Conservation (phyloP, 2,113 vertebrate genomes). For the Peromyscus maniculatus region DNA sequence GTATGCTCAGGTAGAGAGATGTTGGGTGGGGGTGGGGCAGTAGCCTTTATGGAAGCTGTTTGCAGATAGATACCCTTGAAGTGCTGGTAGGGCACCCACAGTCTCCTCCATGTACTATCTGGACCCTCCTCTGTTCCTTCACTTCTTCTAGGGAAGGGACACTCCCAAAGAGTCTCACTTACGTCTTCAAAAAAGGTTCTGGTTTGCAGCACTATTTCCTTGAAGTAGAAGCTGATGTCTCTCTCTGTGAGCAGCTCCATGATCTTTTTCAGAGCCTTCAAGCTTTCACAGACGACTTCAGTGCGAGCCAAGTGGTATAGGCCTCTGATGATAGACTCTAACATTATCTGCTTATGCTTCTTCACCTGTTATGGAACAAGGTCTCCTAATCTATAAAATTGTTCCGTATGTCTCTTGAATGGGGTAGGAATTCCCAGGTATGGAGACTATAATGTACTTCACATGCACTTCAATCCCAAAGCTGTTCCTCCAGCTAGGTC, state of each 20-base stretch:
- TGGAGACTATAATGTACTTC: not conserved
- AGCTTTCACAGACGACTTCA: conserved; percentile 79
- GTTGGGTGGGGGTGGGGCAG: not conserved
- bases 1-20: not conserved
- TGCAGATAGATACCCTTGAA: not conserved
- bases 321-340: conserved; percentile 79
- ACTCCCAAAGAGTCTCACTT: conserved; percentile 61
- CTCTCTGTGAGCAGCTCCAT: conserved; percentile 75
- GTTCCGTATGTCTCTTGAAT: not conserved
- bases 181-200: conserved; percentile 83
- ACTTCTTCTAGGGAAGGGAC: conserved; percentile 1
- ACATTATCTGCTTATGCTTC: conserved; percentile 80
- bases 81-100: no score
- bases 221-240: conserved; percentile 82
- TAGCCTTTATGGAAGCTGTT: no score
- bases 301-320: conserved; percentile 81
- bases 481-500: not conserved
- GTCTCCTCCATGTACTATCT: not conserved
- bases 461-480: not conserved
- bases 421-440: not conserved
- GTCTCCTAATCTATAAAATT: not conserved
- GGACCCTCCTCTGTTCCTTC: not conserved
- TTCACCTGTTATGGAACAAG: conserved; percentile 74
- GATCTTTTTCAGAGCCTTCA: conserved; percentile 77
- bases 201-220: conserved; percentile 81